Evolutionary conservation across 2,113 vertebrate species (phyloP).

Genomic region (Forbesichthys papilliferus): DNA sequence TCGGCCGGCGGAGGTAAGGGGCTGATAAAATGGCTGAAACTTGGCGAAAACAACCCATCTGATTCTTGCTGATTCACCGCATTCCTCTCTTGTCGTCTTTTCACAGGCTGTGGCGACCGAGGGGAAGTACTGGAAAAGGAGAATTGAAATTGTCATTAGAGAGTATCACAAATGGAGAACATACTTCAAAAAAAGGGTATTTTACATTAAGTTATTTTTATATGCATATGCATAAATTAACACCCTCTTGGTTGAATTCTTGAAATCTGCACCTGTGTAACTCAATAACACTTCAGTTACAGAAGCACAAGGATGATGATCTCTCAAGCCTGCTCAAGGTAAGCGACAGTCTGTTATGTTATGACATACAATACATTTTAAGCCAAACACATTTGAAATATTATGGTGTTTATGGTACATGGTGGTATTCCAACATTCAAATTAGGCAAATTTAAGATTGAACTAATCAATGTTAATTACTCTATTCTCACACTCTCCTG

Average conservation of each 20-base stretch:
- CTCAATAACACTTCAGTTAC: conserved; percentile 77
- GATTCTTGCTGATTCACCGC: not conserved
- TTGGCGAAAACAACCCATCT: too few relatives aligned
- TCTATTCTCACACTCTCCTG: too few relatives aligned
- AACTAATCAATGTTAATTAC: too few relatives aligned
- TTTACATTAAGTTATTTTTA: not conserved
- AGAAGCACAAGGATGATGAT: conserved; percentile 97
- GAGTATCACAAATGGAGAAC: conserved; percentile 99
- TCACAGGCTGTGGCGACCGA: conserved; percentile 86
- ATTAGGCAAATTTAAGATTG: too few relatives aligned
- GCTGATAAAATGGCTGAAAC: not conserved
- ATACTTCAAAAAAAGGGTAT: conserved; percentile 98
- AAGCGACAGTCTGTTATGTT: conserved; percentile 37
- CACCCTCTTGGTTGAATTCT: not conserved
- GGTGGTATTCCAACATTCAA: too few relatives aligned
- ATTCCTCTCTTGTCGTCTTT: conserved; percentile 25
- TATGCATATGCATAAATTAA: not conserved
- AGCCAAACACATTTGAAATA: too few relatives aligned
- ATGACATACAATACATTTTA: not conserved
- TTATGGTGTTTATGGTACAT: too few relatives aligned
- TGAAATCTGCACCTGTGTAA: not conserved
- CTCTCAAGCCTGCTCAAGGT: conserved; percentile 97
- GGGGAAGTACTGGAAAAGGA: conserved; percentile 91
- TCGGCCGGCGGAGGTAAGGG: conserved; percentile 84
- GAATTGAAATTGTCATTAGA: conserved; percentile 93